Conservation (phyloP, 2,113 vertebrate genomes). For the Edolisoma coerulescens region DNA sequence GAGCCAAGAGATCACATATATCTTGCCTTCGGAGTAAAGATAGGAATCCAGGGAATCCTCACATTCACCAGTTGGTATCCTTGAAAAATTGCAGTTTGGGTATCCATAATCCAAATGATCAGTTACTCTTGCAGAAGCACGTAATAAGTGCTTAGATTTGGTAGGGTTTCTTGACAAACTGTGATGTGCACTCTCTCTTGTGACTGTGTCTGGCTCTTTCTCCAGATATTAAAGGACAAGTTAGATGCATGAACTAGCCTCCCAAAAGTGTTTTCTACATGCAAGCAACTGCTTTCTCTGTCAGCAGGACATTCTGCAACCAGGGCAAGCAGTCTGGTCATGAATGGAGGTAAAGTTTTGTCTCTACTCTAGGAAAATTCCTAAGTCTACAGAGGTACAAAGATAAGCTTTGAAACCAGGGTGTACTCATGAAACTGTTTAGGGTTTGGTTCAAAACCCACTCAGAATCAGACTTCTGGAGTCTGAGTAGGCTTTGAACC, state of each 20-base stretch:
- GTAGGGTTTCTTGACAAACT: background rate
- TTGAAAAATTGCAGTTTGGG: background rate
- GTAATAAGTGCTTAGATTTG: background rate
- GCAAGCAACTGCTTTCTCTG: background rate
- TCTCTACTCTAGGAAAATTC: background rate
- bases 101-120: background rate
- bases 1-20: fast-evolving
- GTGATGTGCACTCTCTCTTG: background rate
- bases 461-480: background rate
- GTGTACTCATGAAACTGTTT: background rate
- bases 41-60: background rate
- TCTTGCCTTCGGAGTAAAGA: background rate
- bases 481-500: background rate
- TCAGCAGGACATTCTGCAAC: background rate
- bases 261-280: background rate
- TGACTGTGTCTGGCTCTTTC: background rate
- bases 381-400: background rate
- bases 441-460: background rate
- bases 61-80: background rate
- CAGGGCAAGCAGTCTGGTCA: background rate
- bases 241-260: background rate
- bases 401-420: background rate
- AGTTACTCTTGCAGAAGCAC: background rate
- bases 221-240: background rate
- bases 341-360: background rate